Percentiles rank a stretch among this genome's conserved stretches.
These are phyloP conservation scores for Gymnothorax reevesii DNA, from an alignment of 2,797 vertebrate species.

Conservation along the genomic window DNA sequence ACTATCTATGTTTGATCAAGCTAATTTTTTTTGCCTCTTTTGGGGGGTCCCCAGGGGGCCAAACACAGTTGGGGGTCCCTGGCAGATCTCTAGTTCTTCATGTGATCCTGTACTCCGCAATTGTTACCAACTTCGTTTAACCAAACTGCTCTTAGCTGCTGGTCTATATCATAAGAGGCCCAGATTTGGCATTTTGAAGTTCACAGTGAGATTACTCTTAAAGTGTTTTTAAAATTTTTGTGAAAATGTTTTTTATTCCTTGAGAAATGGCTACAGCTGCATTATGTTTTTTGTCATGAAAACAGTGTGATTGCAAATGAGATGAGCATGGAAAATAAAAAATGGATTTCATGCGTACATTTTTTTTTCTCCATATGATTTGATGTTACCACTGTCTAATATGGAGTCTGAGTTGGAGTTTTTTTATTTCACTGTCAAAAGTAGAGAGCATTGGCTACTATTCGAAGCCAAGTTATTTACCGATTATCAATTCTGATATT, in stretches of 20 bases:
- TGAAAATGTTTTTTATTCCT: background rate
- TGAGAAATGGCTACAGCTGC: background rate
- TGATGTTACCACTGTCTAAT: background rate
- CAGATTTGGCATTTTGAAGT: no score
- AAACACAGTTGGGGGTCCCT: no score
- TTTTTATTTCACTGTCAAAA: background rate
- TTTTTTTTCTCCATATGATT: background rate
- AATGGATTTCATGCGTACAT: background rate
- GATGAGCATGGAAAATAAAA: background rate
- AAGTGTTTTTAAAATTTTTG: background rate
- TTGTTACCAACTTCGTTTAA: no score
- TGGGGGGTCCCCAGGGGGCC: no score
- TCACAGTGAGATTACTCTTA: background rate
- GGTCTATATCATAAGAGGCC: no score
- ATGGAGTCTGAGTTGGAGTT: background rate
- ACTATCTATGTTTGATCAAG: no score
- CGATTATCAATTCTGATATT: background rate
- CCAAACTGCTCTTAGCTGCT: no score
- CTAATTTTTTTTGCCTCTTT: no score
- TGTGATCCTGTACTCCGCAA: no score
- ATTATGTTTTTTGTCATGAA: background rate
- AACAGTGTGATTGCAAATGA: constrained; percentile 3
- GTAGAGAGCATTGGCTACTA: background rate
- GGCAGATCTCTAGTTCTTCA: no score
- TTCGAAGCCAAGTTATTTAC: background rate